phyloP scores from a whole-genome alignment of 2,888 invertebrate genomes.

The Callinectes sapidus region DNA sequence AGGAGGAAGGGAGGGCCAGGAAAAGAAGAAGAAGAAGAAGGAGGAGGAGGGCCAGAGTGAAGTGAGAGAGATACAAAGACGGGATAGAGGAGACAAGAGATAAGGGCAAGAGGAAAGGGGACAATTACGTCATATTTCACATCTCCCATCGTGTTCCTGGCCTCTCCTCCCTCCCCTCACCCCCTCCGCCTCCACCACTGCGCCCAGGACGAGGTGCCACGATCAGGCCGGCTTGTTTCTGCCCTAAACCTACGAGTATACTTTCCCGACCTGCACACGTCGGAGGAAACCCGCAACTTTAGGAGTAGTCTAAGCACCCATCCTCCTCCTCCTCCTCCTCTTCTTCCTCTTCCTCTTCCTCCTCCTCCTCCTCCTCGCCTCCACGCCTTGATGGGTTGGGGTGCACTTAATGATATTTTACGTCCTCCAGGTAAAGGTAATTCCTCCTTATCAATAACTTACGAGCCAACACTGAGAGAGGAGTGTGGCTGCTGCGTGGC shows the following conservation, averaged over 20 bases:
- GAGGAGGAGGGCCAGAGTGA: neutral
- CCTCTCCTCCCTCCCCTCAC: neutral
- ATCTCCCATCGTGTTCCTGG: neutral
- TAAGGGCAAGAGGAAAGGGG: slow-evolving; percentile 16
- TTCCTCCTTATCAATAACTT: slow-evolving; percentile 19
- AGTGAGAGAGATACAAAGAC: neutral
- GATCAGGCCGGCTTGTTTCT: neutral
- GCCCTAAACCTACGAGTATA: neutral
- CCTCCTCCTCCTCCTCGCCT: neutral
- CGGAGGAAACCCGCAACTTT: neutral
- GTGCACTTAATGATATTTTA: slow-evolving; percentile 5
- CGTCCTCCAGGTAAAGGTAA: slow-evolving; percentile 20
- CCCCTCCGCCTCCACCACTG: neutral
- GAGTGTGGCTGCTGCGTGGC: slow-evolving; percentile 83
- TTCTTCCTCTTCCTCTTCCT: neutral
- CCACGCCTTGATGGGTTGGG: neutral
- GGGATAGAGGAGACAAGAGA: slow-evolving; percentile 14
- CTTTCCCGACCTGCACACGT: neutral
- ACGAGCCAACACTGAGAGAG: slow-evolving; percentile 80
- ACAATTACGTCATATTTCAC: slow-evolving; percentile 36
- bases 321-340: neutral
- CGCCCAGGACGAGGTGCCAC: neutral
- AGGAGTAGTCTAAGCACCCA: neutral
- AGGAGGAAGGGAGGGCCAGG: neutral
- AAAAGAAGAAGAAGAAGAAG: neutral